Evolutionary conservation across 2,797 vertebrate species (phyloP).

Genomic region (Mus caroli): DNA sequence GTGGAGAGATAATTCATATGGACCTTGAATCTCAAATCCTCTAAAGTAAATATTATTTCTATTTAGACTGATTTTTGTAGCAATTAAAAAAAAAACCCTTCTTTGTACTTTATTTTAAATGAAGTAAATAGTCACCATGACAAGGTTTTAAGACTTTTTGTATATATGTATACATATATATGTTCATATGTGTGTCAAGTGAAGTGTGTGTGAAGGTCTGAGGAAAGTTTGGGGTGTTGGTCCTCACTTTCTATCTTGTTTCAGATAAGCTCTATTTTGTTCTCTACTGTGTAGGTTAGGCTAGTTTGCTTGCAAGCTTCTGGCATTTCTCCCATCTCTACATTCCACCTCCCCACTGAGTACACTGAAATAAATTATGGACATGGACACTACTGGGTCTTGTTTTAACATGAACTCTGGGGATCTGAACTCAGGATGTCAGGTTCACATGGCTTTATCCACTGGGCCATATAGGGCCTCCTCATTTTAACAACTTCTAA

Average conservation of each 20-base stretch:
- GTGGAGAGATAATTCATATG: constrained; percentile 41
- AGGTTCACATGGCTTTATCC: background rate
- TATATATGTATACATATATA: background rate
- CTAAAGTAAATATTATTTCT: constrained; percentile 51
- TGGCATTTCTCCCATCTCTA: background rate
- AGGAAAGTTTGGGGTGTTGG: background rate
- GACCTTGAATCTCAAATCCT: constrained; percentile 42
- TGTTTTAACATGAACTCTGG: background rate
- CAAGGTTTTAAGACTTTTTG: background rate
- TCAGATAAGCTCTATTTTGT: background rate
- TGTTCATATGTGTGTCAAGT: background rate
- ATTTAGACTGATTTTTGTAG: constrained; percentile 48
- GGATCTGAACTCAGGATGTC: background rate
- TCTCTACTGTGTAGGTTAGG: background rate
- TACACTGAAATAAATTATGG: background rate
- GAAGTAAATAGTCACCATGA: constrained; percentile 44
- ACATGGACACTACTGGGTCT: background rate
- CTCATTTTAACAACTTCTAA: constrained; percentile 38
- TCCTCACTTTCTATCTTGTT: background rate
- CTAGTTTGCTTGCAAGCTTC: background rate
- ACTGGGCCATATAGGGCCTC: no score
- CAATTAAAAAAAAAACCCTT: background rate
- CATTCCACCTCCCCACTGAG: background rate
- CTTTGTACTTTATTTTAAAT: constrained; percentile 37
- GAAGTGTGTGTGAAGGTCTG: background rate